Evolutionary conservation across 2,888 invertebrate genomes (phyloP), one percentile per base, ranked within the genome.

Genomic region (Caradrina clavipalpis): DNA sequence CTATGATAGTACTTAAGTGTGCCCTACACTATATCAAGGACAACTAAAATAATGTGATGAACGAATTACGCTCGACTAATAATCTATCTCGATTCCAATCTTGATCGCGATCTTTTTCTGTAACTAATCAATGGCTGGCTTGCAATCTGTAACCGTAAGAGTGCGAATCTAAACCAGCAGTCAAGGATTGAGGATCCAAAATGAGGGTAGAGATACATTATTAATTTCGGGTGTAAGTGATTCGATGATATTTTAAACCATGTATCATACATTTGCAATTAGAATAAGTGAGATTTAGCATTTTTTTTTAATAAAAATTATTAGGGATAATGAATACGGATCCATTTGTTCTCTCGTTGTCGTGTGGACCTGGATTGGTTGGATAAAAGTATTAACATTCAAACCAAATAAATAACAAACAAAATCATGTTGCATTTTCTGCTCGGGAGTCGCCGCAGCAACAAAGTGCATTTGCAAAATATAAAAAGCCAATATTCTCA

Each of bases 1-100:
- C 56, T 65, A 75, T 45, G 5, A 65, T 68, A 82, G 83, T 83
- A 83, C 83, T 83, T 84, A 84, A 82, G 69, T 67, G 68, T 75
- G 71, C 67, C 69, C 72, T 69, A 45, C 15, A 54, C 39, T 74
- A 68, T 64, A 80, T 67, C 55, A 70, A 74, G 51, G 8, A 81
- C 63, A 73, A 68, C 61, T 70, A 82, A 69, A 82, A 49, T 56
- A 64, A 75, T 81, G 81, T 80, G 81, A 83, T 81, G 26, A 64
- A 54, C 22, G 63, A 74, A 53, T 17, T 45, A 45, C 45, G 45
- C 17, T 45, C 45, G 45, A 17, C 11, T 17, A 45, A 45, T 45
- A 45, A 45, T 17, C 11, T 45, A 45, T 45, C 15, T 42, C 42
- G 15, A 15, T 42, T 15, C 0, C 42, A 42, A 42, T 15, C 13